Evolutionary conservation across 2,113 vertebrate species (phyloP), one percentile per base, ranked within the genome.

Genomic region (Chaetorhynchus papuensis): DNA sequence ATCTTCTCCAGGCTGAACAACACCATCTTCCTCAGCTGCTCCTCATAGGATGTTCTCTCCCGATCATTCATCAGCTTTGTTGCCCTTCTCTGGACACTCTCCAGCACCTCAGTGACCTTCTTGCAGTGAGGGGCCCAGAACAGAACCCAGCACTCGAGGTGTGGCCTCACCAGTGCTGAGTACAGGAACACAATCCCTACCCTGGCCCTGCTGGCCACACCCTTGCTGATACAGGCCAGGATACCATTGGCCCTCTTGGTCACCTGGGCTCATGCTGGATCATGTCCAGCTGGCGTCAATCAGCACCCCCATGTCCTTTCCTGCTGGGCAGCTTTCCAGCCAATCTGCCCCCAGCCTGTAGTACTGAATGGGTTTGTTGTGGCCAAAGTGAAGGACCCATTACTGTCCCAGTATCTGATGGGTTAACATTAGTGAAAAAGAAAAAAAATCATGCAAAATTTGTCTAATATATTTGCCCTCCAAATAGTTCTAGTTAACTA

Each of bases 191-290:
- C 41, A 75, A 30, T 59, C 31, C 0, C 20, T 49, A 35, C 13
- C 23, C 44, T 41, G 7, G 5, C 0, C 16, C 45, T 68, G 45
- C n/a, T 60, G 60, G 37, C 28, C 53, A 26, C 53, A n/a, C 23
- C 5, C 0, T 3, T 39, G 11, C 19, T 59, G 33, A 8, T 11
- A 17, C 23, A n/a, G 31, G 12, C 10, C 76, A 11, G 18, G 50
- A 33, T 45, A 2, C 3, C 17, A 10, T 0, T 42, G 56, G 8
- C 27, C 45, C 1, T 49, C 47, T 49, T 31, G 26, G 49, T 1
- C 21, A 35, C 26, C 6, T 22, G 26, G 23, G 9, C 8, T 49
- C 13, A 37, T 50, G 12, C 2, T 28, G 22, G 33, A 9, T 66
- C 20, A 8, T 26, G 23, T 17, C 65, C 1, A 57, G 27, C 35